These are phyloP conservation scores for Palythoa caribaeorum DNA, from an alignment of 92 coral and sea anemone species.

Conservation along the genomic window DNA sequence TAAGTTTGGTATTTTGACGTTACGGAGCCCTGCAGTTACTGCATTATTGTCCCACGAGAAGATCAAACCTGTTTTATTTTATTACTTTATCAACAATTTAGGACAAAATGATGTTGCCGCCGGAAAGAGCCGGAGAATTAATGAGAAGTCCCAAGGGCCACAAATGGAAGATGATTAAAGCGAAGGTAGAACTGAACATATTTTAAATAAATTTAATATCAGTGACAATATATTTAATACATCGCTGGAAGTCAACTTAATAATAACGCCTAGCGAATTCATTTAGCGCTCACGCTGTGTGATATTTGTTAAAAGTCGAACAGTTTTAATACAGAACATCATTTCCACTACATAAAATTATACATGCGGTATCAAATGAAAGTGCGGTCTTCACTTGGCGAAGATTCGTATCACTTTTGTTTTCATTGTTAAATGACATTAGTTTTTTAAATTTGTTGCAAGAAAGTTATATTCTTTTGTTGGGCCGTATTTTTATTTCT, in stretches of 20 bases:
- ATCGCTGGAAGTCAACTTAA: background rate
- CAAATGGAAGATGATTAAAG: constrained; percentile 95
- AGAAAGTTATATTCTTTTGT: too few species aligned
- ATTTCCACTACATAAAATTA: background rate
- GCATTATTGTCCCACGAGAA: background rate
- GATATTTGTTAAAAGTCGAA: background rate
- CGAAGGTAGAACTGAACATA: constrained; percentile 9
- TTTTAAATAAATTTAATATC: background rate
- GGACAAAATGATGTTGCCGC: constrained; percentile 98
- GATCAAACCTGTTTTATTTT: constrained; percentile 13
- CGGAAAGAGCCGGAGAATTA: constrained; percentile 93
- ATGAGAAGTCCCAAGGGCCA: constrained; percentile 90
- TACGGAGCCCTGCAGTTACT: background rate
- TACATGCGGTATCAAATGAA: background rate
- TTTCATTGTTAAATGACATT: too few species aligned
- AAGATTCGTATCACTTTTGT: background rate
- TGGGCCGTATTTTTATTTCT: too few species aligned
- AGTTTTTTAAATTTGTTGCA: too few species aligned
- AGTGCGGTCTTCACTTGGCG: background rate
- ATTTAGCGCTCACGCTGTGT: background rate
- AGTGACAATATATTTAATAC: background rate
- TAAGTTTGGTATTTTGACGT: background rate
- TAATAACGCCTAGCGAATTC: background rate
- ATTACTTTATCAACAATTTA: constrained; percentile 28
- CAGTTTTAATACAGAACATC: background rate